Base-by-base conservation (phyloP, 2,888 invertebrate species). In the Drosophila greeni region DNA sequence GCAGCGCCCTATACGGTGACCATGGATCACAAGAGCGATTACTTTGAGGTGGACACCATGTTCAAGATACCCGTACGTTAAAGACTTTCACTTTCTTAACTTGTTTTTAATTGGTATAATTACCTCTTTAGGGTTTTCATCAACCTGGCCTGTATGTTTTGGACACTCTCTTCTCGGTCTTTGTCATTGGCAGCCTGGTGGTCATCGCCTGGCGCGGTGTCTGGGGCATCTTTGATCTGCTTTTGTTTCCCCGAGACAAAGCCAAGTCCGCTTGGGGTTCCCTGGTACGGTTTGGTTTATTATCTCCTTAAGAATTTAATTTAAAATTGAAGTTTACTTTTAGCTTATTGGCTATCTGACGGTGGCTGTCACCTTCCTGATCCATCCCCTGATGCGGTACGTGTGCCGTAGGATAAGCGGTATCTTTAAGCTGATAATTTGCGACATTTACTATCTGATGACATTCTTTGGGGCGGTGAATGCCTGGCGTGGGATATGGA, bases 401-500 rank as follows among this genome's bases (percentile, higher is more conserved):
- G 89, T 92, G 7, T 94, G 94, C 52, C 91, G 93, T 66, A 90
- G 92, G 53, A 89, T 94, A 4, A 91, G 91, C 66, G 95, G 95
- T 11, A 90, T 93, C 7, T 85, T 91, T 11, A 90, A 95, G 66
- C 89, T 96, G 24, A 85, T 94, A 34, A 90, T 93, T 1, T 95
- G 95, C 23, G 96, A 96, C 85, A 86, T 92, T 12, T 95, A 95
- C 89, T 92, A 95, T 69, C 90, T 95, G 66, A 89, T 95, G 71
- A 93, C 94, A 37, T 94, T 95, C 86, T 87, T 94, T 69, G 95
- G 95, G 14, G 95, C 95, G 0, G 94, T 96, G 54, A 95, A 95
- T 87, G 94, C 95, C 12, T 96, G 96, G 96, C 91, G 96, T 45
- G 96, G 95, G 14, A 91, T 96, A 58, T 96, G 96, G 96, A 93